phyloP scores from a whole-genome alignment of 2,888 invertebrate species.

The Cremastinae sp. region DNA sequence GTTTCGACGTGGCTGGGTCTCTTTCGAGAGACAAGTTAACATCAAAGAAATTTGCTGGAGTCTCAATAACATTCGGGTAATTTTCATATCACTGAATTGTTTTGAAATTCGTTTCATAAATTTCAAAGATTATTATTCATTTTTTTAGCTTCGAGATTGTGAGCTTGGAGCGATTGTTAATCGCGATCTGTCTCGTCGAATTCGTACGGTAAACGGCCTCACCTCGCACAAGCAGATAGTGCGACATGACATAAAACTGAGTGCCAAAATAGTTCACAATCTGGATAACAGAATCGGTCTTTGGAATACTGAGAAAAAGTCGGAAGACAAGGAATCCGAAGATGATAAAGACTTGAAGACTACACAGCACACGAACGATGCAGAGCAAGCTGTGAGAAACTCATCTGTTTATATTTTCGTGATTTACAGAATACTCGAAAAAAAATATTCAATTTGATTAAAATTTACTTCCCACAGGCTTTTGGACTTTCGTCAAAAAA shows the following conservation, averaged over 20 bases:
- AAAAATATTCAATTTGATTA: constrained; percentile 19
- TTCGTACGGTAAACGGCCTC: constrained; percentile 94
- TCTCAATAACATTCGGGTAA: constrained; percentile 94
- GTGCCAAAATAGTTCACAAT: constrained; percentile 94
- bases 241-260: constrained; percentile 94
- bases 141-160: constrained; percentile 89
- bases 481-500: constrained; percentile 91
- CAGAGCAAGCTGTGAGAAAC: constrained; percentile 73
- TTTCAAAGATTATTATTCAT: too few relatives aligned
- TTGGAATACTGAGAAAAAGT: constrained; percentile 84
- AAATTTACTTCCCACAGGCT: constrained; percentile 74
- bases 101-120: too few relatives aligned
- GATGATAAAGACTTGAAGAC: constrained; percentile 68
- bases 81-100: constrained; percentile 1
- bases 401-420: neutral
- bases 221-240: constrained; percentile 94
- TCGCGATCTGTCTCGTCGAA: constrained; percentile 95
- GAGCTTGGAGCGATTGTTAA: constrained; percentile 98
- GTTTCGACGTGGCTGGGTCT: constrained; percentile 99
- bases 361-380: constrained; percentile 68
- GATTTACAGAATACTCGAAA: neutral
- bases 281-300: constrained; percentile 92
- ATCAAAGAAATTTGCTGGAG: constrained; percentile 99
- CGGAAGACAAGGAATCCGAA: constrained; percentile 63
- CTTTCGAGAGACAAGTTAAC: constrained; percentile 97